Percentiles rank a stretch among this genome's conserved stretches.
Conservation (phyloP, 2,113 vertebrate genomes). For the Actinemys pallida region DNA sequence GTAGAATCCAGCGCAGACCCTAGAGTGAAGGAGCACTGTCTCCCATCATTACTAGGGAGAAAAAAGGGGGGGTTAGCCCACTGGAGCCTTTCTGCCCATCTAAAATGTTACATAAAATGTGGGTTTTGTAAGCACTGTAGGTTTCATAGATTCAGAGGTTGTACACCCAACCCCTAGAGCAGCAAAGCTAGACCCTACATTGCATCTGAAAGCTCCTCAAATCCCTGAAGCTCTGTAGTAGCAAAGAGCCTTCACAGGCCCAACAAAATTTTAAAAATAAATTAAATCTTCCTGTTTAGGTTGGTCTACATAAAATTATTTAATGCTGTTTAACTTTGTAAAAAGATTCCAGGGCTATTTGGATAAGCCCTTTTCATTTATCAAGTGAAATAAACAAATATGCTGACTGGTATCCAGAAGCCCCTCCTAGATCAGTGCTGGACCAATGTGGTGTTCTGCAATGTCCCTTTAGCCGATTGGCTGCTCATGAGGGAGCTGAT, state of each 20-base stretch:
- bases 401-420: not conserved
- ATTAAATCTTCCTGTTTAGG: not conserved
- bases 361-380: not conserved
- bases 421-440: not conserved
- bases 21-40: not conserved
- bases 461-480: not conserved
- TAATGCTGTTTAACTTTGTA: not conserved
- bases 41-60: not conserved
- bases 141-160: not conserved
- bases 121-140: not conserved
- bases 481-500: not conserved
- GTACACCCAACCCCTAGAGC: not conserved
- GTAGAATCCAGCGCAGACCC: not conserved
- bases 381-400: not conserved
- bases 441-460: not conserved
- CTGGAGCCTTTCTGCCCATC: not conserved
- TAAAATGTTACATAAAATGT: not conserved
- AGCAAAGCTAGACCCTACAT: not conserved
- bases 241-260: not conserved
- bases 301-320: not conserved
- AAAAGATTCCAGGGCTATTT: not conserved
- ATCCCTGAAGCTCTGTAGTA: not conserved
- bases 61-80: not conserved
- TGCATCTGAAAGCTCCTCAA: not conserved
- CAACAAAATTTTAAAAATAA: not conserved